A percentile compares a stretch with the other conserved stretches of the same genome.
These are phyloP conservation scores for Acipenser oxyrinchus DNA, from an alignment of 2,797 vertebrate genomes.

Conservation along the genomic window DNA sequence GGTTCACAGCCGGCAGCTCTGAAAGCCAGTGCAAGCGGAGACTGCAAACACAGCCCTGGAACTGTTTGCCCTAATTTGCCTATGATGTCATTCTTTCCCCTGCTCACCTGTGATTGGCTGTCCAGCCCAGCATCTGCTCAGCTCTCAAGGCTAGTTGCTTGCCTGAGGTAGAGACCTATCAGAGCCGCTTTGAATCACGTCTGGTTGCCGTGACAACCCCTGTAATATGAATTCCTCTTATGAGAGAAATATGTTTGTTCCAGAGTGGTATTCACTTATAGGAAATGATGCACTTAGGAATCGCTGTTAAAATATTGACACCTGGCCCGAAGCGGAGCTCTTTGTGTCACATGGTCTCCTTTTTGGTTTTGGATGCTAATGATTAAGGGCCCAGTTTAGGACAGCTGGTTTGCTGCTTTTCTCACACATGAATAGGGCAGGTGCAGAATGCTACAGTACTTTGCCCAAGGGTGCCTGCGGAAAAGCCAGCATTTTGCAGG, in stretches of 20 bases:
- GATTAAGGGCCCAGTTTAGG: background rate
- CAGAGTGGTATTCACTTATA: constrained; percentile 42
- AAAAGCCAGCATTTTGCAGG: background rate
- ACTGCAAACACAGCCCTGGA: constrained; percentile 51
- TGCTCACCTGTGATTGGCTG: constrained; percentile 65
- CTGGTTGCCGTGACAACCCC: constrained; percentile 87
- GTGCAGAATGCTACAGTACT: background rate
- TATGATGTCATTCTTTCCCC: constrained; percentile 85
- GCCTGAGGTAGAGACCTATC: constrained; percentile 78
- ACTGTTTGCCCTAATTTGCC: constrained; percentile 65
- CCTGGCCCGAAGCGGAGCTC: background rate
- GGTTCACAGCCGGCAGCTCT: background rate
- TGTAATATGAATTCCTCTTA: constrained; percentile 51
- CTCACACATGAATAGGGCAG: too few relatives aligned
- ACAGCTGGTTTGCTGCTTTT: background rate
- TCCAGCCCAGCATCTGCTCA: constrained; percentile 73
- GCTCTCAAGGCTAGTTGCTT: constrained; percentile 70
- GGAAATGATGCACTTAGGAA: constrained; percentile 20
- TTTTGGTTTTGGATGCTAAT: background rate
- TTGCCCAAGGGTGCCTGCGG: constrained; percentile 5
- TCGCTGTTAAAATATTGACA: background rate
- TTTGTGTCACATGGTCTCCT: constrained; percentile 2
- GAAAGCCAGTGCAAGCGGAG: constrained; percentile 25
- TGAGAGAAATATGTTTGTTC: constrained; percentile 65
- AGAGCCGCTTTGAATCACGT: constrained; percentile 66